Evolutionary conservation across 2,113 vertebrate species (phyloP).

Genomic region (Rhinopomastus cyanomelas): DNA sequence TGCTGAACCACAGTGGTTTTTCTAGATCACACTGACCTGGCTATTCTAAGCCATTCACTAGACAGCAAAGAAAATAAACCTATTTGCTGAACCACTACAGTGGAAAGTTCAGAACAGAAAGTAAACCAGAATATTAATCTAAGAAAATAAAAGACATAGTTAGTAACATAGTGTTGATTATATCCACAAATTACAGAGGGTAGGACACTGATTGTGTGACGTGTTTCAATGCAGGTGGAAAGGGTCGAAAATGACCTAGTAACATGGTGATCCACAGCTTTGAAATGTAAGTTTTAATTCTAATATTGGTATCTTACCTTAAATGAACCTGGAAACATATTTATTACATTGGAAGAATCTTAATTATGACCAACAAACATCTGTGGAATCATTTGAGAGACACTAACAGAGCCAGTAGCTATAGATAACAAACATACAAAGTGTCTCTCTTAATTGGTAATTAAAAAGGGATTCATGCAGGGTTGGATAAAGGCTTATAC

Average conservation of each 20-base stretch:
- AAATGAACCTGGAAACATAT: conserved; percentile 46
- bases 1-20: conserved; percentile 5
- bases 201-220: conserved; percentile 69
- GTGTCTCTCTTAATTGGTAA: neutral
- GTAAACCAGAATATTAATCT: neutral
- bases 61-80: conserved; percentile 41
- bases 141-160: conserved; percentile 32
- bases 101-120: conserved; percentile 62
- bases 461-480: conserved; percentile 29
- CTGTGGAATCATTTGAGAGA: conserved; percentile 65
- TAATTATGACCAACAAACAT: conserved; percentile 17
- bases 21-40: conserved; percentile 24
- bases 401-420: neutral
- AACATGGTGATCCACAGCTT: conserved; percentile 70
- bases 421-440: neutral
- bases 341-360: conserved; percentile 20
- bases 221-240: conserved; percentile 73
- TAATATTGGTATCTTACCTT: conserved; percentile 63
- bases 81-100: conserved; percentile 67
- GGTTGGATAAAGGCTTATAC: conserved; percentile 9
- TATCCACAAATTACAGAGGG: conserved; percentile 55
- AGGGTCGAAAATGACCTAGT: conserved; percentile 73
- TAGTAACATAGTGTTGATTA: conserved; percentile 53
- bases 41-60: conserved; percentile 12
- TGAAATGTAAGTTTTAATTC: conserved; percentile 75